A percentile compares a stretch with the other conserved stretches of the same genome.
phyloP scores from a whole-genome alignment of 1,140 invertebrate species.

The Trichonephila clavipes region DNA sequence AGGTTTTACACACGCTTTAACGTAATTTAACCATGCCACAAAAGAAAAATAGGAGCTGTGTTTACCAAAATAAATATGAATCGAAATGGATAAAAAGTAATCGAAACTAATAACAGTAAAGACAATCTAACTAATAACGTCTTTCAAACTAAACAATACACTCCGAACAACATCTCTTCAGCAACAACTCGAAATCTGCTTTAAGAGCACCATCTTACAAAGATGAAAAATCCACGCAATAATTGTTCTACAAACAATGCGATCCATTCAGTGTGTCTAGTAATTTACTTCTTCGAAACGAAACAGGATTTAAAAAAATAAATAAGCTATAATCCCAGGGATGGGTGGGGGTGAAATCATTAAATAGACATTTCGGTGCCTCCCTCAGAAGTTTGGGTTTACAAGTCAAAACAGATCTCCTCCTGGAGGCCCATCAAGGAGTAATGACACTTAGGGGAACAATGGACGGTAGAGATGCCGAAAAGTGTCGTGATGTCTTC shows the following conservation, averaged over 20 bases:
- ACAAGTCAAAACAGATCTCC: conserved; percentile 60
- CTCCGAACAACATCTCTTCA: too few relatives aligned
- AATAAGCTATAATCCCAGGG: conserved; percentile 11
- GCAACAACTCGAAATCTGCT: not conserved
- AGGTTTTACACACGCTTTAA: too few relatives aligned
- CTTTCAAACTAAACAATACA: too few relatives aligned
- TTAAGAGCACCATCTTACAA: not conserved
- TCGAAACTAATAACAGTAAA: too few relatives aligned
- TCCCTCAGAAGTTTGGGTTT: conserved; percentile 30
- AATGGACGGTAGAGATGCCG: conserved; percentile 66
- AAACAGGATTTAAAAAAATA: conserved; percentile 25
- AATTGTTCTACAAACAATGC: conserved; percentile 12
- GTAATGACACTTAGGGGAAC: conserved; percentile 75
- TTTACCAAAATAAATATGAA: too few relatives aligned
- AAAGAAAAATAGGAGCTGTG: too few relatives aligned
- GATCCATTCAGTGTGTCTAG: not conserved
- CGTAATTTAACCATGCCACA: too few relatives aligned
- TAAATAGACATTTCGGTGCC: conserved; percentile 4
- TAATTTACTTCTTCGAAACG: conserved; percentile 12
- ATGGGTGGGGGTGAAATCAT: conserved; percentile 3
- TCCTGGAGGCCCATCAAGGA: conserved; percentile 48
- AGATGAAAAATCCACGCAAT: not conserved
- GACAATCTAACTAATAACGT: too few relatives aligned
- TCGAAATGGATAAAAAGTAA: too few relatives aligned
- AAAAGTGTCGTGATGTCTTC: conserved; percentile 73